phyloP scores from a whole-genome alignment of 2,113 vertebrate species.

The Hirundichthys speculiger region DNA sequence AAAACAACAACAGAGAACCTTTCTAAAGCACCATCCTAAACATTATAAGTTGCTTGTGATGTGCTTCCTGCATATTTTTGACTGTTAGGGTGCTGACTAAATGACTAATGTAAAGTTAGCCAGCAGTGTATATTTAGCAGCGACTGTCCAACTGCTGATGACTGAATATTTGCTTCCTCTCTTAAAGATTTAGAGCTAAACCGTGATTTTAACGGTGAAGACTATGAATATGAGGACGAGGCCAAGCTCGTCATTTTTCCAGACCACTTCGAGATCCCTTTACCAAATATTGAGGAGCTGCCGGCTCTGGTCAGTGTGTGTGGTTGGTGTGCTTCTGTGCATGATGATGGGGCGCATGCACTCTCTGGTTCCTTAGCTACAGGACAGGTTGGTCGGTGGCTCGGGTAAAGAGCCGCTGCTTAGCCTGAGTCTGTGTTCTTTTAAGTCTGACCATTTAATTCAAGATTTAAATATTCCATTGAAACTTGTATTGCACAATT shows the following conservation, averaged over 20 bases:
- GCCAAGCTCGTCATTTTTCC: slow-evolving; percentile 98
- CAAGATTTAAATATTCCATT: too few species aligned
- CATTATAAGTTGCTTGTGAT: too few species aligned
- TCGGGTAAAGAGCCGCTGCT: background rate
- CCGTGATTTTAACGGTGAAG: slow-evolving; percentile 91
- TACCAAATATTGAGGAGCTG: slow-evolving; percentile 98
- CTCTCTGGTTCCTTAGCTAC: slow-evolving; percentile 34
- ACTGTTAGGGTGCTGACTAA: too few species aligned
- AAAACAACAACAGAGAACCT: too few species aligned
- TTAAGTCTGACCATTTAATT: too few species aligned
- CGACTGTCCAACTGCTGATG: slow-evolving; percentile 13
- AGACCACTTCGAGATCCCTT: slow-evolving; percentile 97
- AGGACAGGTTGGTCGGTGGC: background rate
- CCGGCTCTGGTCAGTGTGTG: slow-evolving; percentile 95
- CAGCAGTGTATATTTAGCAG: slow-evolving; percentile 1
- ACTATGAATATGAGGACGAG: slow-evolving; percentile 97
- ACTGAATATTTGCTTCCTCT: slow-evolving; percentile 64
- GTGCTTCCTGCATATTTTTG: too few species aligned
- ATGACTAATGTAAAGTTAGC: background rate
- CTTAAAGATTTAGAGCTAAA: slow-evolving; percentile 93
- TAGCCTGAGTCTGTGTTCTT: background rate
- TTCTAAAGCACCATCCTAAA: too few species aligned
- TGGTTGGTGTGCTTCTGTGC: slow-evolving; percentile 61
- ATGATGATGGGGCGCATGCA: slow-evolving; percentile 30
- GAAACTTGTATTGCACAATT: too few species aligned